Conservation (phyloP, 2,113 vertebrate genomes). For the Eubucco bourcierii region DNA sequence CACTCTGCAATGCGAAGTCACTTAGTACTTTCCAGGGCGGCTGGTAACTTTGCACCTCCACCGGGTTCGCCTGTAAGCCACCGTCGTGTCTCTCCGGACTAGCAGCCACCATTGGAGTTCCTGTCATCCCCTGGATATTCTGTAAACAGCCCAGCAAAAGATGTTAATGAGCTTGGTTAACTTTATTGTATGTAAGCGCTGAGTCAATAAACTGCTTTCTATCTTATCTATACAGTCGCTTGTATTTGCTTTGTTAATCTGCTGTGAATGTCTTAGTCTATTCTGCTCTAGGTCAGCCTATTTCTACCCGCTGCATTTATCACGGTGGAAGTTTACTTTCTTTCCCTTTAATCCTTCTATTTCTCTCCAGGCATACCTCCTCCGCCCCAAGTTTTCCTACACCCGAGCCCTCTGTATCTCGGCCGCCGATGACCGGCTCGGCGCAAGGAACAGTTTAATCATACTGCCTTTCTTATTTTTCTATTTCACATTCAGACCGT, state of each 20-base stretch:
- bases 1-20: constrained; percentile 98
- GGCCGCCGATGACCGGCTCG: neutral
- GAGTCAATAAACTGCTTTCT: constrained; percentile 74
- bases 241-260: constrained; percentile 76
- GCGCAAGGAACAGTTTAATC: constrained; percentile 10
- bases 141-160: constrained; percentile 74
- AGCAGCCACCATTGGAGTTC: constrained; percentile 97
- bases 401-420: neutral
- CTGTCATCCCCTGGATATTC: constrained; percentile 99
- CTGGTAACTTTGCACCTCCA: constrained; percentile 99
- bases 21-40: constrained; percentile 99
- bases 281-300: constrained; percentile 51
- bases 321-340: constrained; percentile 65
- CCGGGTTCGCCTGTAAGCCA: constrained; percentile 94
- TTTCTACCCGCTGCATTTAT: constrained; percentile 53
- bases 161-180: constrained; percentile 74
- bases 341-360: constrained; percentile 53
- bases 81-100: constrained; percentile 98
- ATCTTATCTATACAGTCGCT: constrained; percentile 76
- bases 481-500: neutral
- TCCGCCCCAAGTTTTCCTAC: neutral
- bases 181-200: constrained; percentile 63
- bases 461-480: neutral
- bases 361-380: neutral
- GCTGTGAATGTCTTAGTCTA: constrained; percentile 47